These are phyloP conservation scores for Psilopsiagon aurifrons DNA, from an alignment of 2,113 vertebrate genomes.

Conservation along the genomic window DNA sequence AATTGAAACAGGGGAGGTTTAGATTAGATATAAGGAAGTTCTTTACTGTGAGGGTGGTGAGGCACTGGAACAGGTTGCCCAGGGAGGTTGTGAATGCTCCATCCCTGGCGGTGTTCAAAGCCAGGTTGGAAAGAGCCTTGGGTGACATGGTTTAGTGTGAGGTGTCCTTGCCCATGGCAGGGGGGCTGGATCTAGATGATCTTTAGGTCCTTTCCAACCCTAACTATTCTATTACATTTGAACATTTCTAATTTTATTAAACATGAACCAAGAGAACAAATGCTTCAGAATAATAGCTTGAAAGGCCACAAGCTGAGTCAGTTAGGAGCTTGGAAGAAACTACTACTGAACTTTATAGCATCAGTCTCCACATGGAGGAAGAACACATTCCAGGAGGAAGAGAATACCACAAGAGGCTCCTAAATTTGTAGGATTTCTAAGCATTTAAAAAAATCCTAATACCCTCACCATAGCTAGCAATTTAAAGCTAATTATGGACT, in stretches of 20 bases:
- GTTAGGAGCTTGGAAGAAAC: neutral
- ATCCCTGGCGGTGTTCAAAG: neutral
- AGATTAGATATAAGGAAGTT: neutral
- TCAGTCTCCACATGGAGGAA: neutral
- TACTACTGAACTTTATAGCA: neutral
- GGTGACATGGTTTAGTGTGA: neutral
- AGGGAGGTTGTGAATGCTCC: neutral
- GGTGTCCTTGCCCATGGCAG: neutral
- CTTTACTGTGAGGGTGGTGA: neutral
- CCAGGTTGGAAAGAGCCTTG: neutral
- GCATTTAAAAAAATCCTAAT: neutral
- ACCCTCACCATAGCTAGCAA: neutral
- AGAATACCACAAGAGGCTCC: neutral
- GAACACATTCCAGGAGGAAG: neutral
- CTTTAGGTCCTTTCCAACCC: neutral
- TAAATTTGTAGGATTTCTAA: neutral
- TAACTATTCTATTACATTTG: neutral
- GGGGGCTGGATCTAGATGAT: neutral
- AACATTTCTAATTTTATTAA: neutral
- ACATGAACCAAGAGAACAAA: neutral
- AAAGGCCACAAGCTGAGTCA: neutral
- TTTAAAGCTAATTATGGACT: neutral
- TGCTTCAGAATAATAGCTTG: neutral
- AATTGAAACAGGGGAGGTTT: neutral
- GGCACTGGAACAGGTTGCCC: neutral